A percentile compares a stretch with the other conserved stretches of the same genome.
These are phyloP conservation scores for Lapara coniferarum DNA, from an alignment of 2,888 invertebrate species.

Conservation along the genomic window DNA sequence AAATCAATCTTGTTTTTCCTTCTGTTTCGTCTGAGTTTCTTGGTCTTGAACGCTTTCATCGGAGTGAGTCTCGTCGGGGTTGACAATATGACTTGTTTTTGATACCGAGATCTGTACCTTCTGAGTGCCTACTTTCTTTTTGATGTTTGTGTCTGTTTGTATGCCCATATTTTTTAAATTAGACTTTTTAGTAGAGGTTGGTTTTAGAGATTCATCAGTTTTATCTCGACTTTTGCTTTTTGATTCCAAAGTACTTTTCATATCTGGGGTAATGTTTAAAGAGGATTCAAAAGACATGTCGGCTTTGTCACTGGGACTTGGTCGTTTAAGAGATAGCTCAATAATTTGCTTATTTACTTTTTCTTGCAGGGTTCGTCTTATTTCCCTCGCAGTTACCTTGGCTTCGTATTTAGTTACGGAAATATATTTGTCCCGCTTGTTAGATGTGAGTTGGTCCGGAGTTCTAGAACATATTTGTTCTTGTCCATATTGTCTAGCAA, in stretches of 20 bases:
- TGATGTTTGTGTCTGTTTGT: constrained; percentile 47
- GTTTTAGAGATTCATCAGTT: constrained; percentile 3
- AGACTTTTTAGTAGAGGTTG: constrained; percentile 40
- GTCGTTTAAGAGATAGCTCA: constrained; percentile 32
- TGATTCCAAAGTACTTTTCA: constrained; percentile 35
- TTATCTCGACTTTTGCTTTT: constrained; percentile 22
- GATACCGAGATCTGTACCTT: constrained; percentile 53
- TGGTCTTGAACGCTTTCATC: constrained; percentile 37
- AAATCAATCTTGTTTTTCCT: constrained; percentile 60
- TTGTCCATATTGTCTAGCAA: constrained; percentile 48
- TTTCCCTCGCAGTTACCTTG: constrained; percentile 37
- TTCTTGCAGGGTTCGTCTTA: constrained; percentile 38
- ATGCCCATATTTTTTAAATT: constrained; percentile 51
- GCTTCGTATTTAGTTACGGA: constrained; percentile 34
- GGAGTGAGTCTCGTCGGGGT: constrained; percentile 28
- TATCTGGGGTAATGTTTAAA: constrained; percentile 42
- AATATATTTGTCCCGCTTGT: constrained; percentile 20
- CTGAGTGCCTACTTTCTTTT: constrained; percentile 30
- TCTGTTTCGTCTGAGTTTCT: constrained; percentile 49
- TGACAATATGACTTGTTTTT: constrained; percentile 28
- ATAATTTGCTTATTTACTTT: constrained; percentile 31
- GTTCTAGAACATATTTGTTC: constrained; percentile 40
- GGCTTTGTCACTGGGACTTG: constrained; percentile 27
- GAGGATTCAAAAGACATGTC: constrained; percentile 36
- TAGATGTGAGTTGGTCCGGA: neutral